Base-by-base conservation (phyloP, 2,797 vertebrate species). In the Hypotaenidia okinawae region DNA sequence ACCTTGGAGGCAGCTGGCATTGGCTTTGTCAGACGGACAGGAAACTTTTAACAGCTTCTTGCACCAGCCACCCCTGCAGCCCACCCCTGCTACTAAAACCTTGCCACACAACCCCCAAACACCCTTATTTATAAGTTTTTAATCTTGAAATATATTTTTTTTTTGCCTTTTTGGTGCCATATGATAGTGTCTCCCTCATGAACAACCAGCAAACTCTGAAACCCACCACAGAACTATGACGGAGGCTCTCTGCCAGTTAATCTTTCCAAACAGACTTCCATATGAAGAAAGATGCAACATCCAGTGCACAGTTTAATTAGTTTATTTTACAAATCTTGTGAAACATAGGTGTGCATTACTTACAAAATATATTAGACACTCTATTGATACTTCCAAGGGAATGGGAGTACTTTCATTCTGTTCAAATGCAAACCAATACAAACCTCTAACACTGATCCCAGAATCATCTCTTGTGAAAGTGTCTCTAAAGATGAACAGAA, bases 311-410 rank as follows among this genome's bases (percentile, higher is more conserved):
- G 67, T 87, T 94, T 87, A 64, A 77, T 88, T 84, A 72, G 6
- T 95, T 97, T 96, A 96, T 96, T 96, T 82, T 89, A 8, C 4
- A 93, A 90, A 57, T 89, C 43, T 47, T 76, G 62, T 90, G 93
- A 92, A 94, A 96, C 63, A 94, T 10, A 92, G 78, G 70, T 95
- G 67, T 96, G 59, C 47, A 79, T 89, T 91, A 89, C 68, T 89
- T 90, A 92, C 57, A 95, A 94, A 97, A 95, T 96, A 95, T 92
- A 96, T 96, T 97, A 92, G 92, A 92, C 62, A 76, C 89, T 75
- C 49, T 51, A 25, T 94, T 5, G 8, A 35, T 45, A 89, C 9
- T 66, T 91, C n/a, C 23, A 74, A 55, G 49, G 66, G 54, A 93
- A 57, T 33, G 77, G 55, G 32, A 86, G 19, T 37, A 75, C 58